phyloP scores from a whole-genome alignment of 1,140 invertebrate genomes.

The Chrysomallon squamiferum region DNA sequence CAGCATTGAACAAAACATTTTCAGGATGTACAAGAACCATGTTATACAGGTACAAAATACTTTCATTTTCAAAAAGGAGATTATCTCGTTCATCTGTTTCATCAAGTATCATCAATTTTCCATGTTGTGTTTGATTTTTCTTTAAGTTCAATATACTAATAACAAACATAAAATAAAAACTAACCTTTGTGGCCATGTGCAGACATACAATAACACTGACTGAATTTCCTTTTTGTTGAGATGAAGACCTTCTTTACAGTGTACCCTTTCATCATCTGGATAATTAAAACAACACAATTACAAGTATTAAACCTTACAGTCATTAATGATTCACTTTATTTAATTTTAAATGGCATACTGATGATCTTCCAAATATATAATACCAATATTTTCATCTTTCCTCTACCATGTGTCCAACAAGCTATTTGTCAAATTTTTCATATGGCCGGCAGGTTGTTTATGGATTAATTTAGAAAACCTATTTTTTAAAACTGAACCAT shows the following conservation, averaged over 20 bases:
- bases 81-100: too few relatives aligned
- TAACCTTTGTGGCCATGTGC: slow-evolving; percentile 76
- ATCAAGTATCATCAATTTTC: too few relatives aligned
- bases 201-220: slow-evolving; percentile 72
- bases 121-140: too few relatives aligned
- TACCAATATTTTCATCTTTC: neutral
- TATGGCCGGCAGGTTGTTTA: neutral
- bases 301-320: neutral
- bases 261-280: slow-evolving; percentile 59
- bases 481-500: too few relatives aligned
- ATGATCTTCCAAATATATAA: neutral
- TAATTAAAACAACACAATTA: slow-evolving; percentile 19
- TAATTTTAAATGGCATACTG: slow-evolving; percentile 5
- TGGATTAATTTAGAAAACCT: neutral
- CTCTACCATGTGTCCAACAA: neutral
- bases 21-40: too few relatives aligned
- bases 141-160: too few relatives aligned
- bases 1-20: too few relatives aligned
- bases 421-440: neutral
- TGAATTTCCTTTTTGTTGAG: slow-evolving; percentile 70
- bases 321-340: neutral
- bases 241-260: slow-evolving; percentile 46
- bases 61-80: too few relatives aligned
- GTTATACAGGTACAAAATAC: too few relatives aligned
- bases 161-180: too few relatives aligned